A percentile compares a stretch with the other conserved stretches of the same genome.
These are phyloP conservation scores for Bungarus multicinctus DNA, from an alignment of 2,113 vertebrate genomes.

Conservation along the genomic window DNA sequence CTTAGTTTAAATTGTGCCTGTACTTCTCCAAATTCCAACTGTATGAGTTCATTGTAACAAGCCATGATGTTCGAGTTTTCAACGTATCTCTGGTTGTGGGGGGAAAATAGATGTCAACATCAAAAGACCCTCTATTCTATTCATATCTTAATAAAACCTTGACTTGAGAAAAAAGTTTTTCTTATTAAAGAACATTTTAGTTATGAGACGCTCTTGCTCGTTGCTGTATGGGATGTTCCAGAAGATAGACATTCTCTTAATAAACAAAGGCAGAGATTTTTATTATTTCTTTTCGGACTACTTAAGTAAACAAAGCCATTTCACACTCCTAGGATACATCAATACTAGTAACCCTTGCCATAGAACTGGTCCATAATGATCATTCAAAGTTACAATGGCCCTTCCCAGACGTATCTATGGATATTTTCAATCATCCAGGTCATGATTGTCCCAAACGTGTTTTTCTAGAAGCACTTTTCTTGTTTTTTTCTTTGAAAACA, in stretches of 20 bases:
- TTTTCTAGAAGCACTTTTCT: too few relatives aligned
- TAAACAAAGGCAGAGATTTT: background rate
- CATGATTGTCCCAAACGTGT: too few relatives aligned
- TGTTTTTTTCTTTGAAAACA: too few relatives aligned
- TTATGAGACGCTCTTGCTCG: background rate
- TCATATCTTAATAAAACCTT: background rate
- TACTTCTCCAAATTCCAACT: conserved; percentile 93
- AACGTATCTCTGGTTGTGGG: conserved; percentile 79
- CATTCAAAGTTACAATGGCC: too few relatives aligned
- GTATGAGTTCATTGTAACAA: conserved; percentile 96
- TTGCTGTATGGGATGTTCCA: background rate
- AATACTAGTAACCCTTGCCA: background rate
- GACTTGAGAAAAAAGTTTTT: conserved; percentile 7
- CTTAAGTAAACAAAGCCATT: background rate
- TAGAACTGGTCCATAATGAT: too few relatives aligned
- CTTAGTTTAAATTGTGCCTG: conserved; percentile 94
- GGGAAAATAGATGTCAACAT: conserved; percentile 45
- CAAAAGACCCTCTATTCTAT: conserved; percentile 28
- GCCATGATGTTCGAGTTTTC: conserved; percentile 93
- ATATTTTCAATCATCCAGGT: too few relatives aligned
- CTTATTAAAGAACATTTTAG: background rate
- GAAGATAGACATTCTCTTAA: background rate
- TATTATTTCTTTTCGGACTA: background rate
- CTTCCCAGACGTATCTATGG: too few relatives aligned
- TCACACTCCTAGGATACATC: background rate